A percentile compares a stretch with the other conserved stretches of the same genome.
Conservation (phyloP, 2,888 invertebrate genomes). For the Hirtodrosophila cameraria region DNA sequence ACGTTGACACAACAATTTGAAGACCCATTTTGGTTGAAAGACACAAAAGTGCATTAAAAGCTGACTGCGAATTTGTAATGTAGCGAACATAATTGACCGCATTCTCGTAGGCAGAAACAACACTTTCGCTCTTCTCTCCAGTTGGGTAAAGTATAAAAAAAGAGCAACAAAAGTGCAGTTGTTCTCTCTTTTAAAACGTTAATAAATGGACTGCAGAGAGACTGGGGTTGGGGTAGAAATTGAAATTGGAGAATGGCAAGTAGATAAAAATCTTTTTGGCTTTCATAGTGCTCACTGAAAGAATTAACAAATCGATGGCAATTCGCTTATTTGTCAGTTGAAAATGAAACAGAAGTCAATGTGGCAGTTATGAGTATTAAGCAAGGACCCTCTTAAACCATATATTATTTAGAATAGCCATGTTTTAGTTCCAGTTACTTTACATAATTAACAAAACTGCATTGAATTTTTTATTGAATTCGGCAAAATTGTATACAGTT, state of each 20-base stretch:
- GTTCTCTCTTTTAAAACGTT: conserved; percentile 33
- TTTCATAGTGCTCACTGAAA: conserved; percentile 4
- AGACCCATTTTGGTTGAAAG: not conserved
- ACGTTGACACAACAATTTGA: conserved; percentile 6
- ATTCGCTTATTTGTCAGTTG: conserved; percentile 39
- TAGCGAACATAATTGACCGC: not conserved
- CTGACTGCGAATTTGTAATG: conserved; percentile 6
- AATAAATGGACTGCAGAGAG: conserved; percentile 37
- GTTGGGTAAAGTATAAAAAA: no score
- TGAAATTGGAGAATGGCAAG: no score
- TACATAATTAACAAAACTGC: no score
- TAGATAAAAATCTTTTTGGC: conserved; percentile 21
- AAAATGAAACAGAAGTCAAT: no score
- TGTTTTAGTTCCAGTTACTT: no score
- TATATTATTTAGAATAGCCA: no score
- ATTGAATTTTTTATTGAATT: no score
- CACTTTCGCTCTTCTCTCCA: conserved; percentile 8
- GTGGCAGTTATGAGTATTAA: no score
- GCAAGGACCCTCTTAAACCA: no score
- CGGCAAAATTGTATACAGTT: no score
- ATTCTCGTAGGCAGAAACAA: conserved; percentile 12
- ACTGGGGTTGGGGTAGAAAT: not conserved
- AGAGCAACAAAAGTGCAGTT: conserved; percentile 36
- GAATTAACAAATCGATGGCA: conserved; percentile 29
- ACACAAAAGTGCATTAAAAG: conserved; percentile 21